Base-by-base conservation (phyloP, 2,113 vertebrate genomes). In the Scopus umbretta region DNA sequence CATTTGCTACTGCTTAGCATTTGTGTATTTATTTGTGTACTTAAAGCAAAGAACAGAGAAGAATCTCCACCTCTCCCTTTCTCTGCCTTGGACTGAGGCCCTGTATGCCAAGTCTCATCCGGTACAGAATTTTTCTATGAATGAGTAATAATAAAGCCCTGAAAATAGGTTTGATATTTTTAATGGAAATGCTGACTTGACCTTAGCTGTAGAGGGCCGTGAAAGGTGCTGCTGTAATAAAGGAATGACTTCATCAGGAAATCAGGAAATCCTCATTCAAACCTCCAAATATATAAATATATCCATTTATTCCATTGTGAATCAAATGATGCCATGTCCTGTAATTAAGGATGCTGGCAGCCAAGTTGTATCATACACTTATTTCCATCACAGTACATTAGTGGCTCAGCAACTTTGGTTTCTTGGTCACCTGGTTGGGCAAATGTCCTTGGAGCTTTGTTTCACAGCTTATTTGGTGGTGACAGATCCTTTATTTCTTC, bases 231-330 rank as follows among this genome's bases (percentile, higher is more conserved):
- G 95, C 95, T 98, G 79, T 94, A 93, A 97, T 92, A 97, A 96
- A 97, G 89, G 86, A 97, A 98, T 98, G 97, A 98, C 97, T 98
- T 98, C 97, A 98, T 97, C 98, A 98, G 97, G 98, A 98, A 98
- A 97, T 97, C 97, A 98, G 98, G 98, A 98, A 98, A 98, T 98
- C 98, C 98, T 98, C 96, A 97, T 97, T 98, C 92, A 94, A 95
- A 97, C 94, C 97, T 98, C 96, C 95, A 98, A 98, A 98, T 97
- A 93, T 97, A 98, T 96, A 98, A 98, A 98, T 97, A 98, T 97
- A 98, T 79, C 93, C 97, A 96, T 98, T 97, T 97, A 98, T 98
- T 97, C 97, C 97, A 86, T 94, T 96, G 82, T 97, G 97, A 98
- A 98, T 97, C 96, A 97, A 98, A 97, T 98, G 97, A 97, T 97